Conservation (phyloP, 1,140 invertebrate species). For the Tribolium castaneum region DNA sequence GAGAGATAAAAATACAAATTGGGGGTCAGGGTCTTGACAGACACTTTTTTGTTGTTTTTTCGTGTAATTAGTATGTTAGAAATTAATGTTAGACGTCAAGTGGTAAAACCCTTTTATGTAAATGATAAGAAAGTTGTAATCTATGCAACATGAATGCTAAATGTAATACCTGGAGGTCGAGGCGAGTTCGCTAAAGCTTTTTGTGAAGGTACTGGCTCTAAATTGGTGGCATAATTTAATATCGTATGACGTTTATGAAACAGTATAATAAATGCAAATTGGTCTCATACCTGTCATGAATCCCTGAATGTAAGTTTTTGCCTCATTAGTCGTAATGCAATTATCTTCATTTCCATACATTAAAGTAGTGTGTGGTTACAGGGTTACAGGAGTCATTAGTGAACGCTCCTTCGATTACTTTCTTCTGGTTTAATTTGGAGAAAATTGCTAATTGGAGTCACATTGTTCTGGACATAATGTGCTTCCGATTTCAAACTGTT, state of each 20-base stretch:
- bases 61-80: too few relatives aligned
- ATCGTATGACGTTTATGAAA: not conserved
- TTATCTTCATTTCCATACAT: not conserved
- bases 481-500: too few relatives aligned
- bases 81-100: not conserved
- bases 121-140: not conserved
- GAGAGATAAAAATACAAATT: not conserved
- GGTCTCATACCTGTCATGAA: not conserved
- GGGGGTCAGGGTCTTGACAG: not conserved
- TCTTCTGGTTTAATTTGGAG: too few relatives aligned
- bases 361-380: not conserved
- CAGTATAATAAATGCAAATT: not conserved
- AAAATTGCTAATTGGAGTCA: too few relatives aligned
- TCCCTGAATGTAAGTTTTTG: not conserved
- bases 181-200: not conserved
- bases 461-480: too few relatives aligned
- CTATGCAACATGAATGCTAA: not conserved
- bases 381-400: too few relatives aligned
- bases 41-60: not conserved
- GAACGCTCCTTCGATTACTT: too few relatives aligned
- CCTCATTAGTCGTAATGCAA: not conserved
- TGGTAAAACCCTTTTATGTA: not conserved
- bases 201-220: not conserved
- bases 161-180: not conserved
- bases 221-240: not conserved